phyloP scores from a whole-genome alignment of 1,140 invertebrate genomes.

The Ericerus pela region DNA sequence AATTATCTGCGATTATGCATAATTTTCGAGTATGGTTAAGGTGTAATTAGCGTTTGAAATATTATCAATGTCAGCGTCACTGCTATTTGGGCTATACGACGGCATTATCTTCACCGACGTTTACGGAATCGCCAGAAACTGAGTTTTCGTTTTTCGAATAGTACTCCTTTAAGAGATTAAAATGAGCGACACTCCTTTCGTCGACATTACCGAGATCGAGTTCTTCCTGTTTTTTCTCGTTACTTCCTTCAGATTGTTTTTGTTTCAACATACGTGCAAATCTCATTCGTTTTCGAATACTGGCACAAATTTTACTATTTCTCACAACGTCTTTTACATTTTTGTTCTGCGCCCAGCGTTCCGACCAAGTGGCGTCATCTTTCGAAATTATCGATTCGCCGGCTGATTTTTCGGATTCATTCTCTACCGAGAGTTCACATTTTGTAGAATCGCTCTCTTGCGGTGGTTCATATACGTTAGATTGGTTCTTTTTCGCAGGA shows the following conservation, averaged over 20 bases:
- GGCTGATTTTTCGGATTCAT: conserved; percentile 3
- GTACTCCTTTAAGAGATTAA: neutral
- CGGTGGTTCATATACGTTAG: neutral
- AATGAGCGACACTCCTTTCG: neutral
- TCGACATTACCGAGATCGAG: neutral
- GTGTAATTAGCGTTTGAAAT: too few relatives aligned
- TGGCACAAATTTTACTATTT: conserved; percentile 24
- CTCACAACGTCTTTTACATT: conserved; percentile 24
- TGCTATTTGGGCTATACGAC: too few relatives aligned
- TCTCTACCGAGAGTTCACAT: neutral
- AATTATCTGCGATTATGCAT: too few relatives aligned
- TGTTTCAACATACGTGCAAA: conserved; percentile 5
- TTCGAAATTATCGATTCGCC: neutral
- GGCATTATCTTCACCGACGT: too few relatives aligned
- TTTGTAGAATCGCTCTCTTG: conserved; percentile 7
- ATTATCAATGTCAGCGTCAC: too few relatives aligned
- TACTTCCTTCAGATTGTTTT: neutral
- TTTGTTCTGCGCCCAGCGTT: conserved; percentile 24
- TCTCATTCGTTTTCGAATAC: conserved; percentile 22
- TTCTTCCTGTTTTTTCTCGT: neutral
- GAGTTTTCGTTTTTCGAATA: too few relatives aligned
- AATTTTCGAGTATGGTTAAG: too few relatives aligned
- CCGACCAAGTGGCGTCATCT: conserved; percentile 18
- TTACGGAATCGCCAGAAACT: too few relatives aligned
- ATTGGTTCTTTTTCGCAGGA: conserved; percentile 12